Base-by-base conservation (phyloP, 2,888 invertebrate species). In the Xestia ashworthii region DNA sequence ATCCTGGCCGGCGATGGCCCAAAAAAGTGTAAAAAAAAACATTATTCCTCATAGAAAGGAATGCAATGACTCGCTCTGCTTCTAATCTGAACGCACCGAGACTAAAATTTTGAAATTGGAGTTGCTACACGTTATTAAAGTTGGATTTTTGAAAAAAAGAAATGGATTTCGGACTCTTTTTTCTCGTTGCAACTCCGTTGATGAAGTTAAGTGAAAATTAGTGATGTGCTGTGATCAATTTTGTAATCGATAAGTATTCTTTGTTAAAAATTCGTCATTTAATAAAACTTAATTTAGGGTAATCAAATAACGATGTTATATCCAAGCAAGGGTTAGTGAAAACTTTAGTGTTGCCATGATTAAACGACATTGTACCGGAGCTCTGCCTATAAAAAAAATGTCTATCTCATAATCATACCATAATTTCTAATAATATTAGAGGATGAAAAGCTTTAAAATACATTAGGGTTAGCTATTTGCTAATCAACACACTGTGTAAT, bases 1-100 rank as follows among this genome's bases (percentile, higher is more conserved):
- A 95, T 95, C 93, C 94, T 93, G 91, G 76, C 84, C 86, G 89
- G 80, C 75, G 76, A 78, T 60, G 71, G 71, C 74, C 85, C 89
- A 88, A 81, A 89, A 88, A 85, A 25, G 16, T 8, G 9, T 4
- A 46, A 53, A 85, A 62, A 14, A 78, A 89, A 90, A 88, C 85
- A 70, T 55, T 85, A 85, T 82, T 76, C 32, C 55, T 69, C 65
- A 25, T 60, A 38, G 68, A 79, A 86, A 70, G 87, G 87, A 87
- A 84, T 87, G 76, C 84, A 84, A 80, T 87, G 87, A 80, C 70
- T 67, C 79, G 90, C 89, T 86, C 89, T 82, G 81, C 76, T 88
- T 87, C 73, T 91, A 86, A 91, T 90, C 81, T 79, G 76, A 84
- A 84, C 76, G 84, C 84, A 83, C 83, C 85, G 81, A 79, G 79